Percentiles rank a stretch among this genome's conserved stretches.
These are phyloP conservation scores for Anguilla japonica DNA, from an alignment of 2,113 vertebrate species.

Conservation along the genomic window DNA sequence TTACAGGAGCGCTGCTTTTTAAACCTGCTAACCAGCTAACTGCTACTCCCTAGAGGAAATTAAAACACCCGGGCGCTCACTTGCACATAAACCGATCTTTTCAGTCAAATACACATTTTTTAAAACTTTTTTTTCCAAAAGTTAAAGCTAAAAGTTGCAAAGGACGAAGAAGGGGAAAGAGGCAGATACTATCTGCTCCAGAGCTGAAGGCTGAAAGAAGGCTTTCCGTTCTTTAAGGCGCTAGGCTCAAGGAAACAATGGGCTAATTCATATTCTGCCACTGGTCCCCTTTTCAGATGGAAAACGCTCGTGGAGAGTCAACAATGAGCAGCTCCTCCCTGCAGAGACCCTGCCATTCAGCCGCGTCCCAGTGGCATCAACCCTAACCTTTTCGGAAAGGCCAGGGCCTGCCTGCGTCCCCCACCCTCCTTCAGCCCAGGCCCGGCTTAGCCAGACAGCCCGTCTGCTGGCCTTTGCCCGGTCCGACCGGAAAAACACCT, in stretches of 20 bases:
- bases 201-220: neutral
- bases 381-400: neutral
- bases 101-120: neutral
- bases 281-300: neutral
- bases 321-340: neutral
- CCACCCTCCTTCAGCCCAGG: neutral
- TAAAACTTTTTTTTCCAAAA: neutral
- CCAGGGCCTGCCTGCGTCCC: neutral
- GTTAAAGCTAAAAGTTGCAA: neutral
- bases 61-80: neutral
- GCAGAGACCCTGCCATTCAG: slow-evolving; percentile 1
- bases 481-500: neutral
- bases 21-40: neutral
- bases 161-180: neutral
- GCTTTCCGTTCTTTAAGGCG: neutral
- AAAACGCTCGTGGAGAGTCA: neutral
- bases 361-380: neutral
- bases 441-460: neutral
- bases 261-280: slow-evolving; percentile 1
- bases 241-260: neutral
- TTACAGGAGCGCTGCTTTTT: neutral
- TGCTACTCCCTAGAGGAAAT: neutral
- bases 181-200: neutral
- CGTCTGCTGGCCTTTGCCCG: neutral
- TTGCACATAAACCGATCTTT: neutral